A percentile compares a stretch with the other conserved stretches of the same genome.
Conservation (phyloP, 2,888 invertebrate genomes). For the Amphiduros pacificus region DNA sequence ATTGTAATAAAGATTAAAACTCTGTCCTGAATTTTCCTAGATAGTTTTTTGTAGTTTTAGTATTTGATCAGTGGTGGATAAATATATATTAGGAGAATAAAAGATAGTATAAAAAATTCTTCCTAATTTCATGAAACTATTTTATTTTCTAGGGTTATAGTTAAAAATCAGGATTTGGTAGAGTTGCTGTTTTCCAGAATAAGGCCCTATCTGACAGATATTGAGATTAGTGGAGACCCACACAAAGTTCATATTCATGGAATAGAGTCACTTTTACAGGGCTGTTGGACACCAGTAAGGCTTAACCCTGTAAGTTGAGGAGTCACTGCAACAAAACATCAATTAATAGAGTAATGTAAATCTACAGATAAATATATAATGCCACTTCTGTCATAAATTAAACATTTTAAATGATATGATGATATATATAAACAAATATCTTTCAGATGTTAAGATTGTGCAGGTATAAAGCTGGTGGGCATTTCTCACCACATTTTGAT, state of each 20-base stretch:
- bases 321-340: background rate
- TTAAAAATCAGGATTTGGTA: slow-evolving; percentile 37
- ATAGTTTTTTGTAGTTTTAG: no score
- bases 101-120: no score
- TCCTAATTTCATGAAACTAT: no score
- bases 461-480: slow-evolving; percentile 46
- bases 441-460: slow-evolving; percentile 46
- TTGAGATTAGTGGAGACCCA: slow-evolving; percentile 39
- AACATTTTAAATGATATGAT: no score
- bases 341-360: background rate
- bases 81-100: no score
- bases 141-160: slow-evolving; percentile 34
- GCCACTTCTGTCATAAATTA: no score
- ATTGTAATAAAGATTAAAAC: background rate
- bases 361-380: background rate
- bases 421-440: background rate
- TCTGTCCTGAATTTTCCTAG: no score
- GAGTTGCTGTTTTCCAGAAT: slow-evolving; percentile 38
- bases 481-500: slow-evolving; percentile 55
- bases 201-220: slow-evolving; percentile 32
- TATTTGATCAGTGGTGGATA: background rate
- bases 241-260: slow-evolving; percentile 42
- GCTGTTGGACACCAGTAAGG: slow-evolving; percentile 44
- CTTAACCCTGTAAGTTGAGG: slow-evolving; percentile 41
- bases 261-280: slow-evolving; percentile 37